Evolutionary conservation across 1,140 invertebrate genomes (phyloP).

Genomic region (Neodiprion pinetum): DNA sequence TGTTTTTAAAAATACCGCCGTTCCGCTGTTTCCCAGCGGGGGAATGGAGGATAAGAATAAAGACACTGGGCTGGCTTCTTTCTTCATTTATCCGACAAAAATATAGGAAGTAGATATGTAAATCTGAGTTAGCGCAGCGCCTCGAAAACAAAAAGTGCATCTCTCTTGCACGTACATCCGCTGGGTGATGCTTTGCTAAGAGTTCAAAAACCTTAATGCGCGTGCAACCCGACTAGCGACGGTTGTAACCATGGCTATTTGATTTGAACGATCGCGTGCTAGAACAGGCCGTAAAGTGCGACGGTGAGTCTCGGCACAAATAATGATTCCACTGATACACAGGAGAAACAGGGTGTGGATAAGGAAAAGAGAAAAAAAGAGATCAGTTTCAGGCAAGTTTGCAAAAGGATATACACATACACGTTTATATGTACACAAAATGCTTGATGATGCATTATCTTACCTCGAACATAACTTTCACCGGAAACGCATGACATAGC

Average conservation of each 20-base stretch:
- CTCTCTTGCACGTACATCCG: slow-evolving; percentile 4
- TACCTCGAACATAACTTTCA: too few relatives aligned
- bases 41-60: too few relatives aligned
- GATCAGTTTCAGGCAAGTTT: too few relatives aligned
- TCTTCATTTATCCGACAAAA: not conserved
- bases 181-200: slow-evolving; percentile 5
- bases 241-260: not conserved
- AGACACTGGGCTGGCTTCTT: too few relatives aligned
- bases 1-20: not conserved
- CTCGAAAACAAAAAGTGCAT: not conserved
- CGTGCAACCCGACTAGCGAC: not conserved
- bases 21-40: not conserved
- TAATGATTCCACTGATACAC: not conserved
- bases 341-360: not conserved
- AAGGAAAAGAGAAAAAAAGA: not conserved
- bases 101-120: slow-evolving; percentile 1
- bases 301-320: not conserved
- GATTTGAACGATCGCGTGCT: not conserved
- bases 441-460: too few relatives aligned
- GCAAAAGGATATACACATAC: too few relatives aligned
- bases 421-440: too few relatives aligned
- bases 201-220: slow-evolving; percentile 18
- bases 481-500: too few relatives aligned
- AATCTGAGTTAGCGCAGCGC: not conserved
- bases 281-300: not conserved